Evolutionary conservation across 1,140 invertebrate species (phyloP).

Genomic region (Plutomurus gul): DNA sequence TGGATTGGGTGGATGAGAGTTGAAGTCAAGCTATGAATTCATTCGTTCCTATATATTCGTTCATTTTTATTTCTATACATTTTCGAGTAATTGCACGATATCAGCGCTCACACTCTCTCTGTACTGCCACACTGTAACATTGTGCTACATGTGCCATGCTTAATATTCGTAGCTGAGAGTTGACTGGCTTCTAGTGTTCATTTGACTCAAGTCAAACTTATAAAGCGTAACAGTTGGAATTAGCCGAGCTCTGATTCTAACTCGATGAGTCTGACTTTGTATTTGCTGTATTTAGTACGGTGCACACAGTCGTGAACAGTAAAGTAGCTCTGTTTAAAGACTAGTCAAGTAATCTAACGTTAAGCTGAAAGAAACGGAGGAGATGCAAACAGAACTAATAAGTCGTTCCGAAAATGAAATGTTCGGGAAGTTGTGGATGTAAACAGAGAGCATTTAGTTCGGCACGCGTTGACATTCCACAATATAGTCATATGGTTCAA

Average conservation of each 20-base stretch:
- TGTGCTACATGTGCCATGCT: too few species aligned
- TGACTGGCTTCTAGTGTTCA: not conserved
- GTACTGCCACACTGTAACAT: not conserved
- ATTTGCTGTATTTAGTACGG: not conserved
- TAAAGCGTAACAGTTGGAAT: slow-evolving; percentile 26
- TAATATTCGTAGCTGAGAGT: not conserved
- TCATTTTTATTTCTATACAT: too few species aligned
- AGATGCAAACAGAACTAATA: slow-evolving; percentile 32
- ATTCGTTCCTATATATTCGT: not conserved
- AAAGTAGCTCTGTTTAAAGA: slow-evolving; percentile 4
- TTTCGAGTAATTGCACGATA: not conserved
- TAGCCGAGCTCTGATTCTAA: too few species aligned
- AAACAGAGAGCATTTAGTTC: slow-evolving; percentile 42
- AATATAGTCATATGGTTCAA: slow-evolving; percentile 31
- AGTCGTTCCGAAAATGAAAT: slow-evolving; percentile 31
- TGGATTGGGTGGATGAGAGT: not conserved
- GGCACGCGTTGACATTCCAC: slow-evolving; percentile 52
- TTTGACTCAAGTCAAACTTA: slow-evolving; percentile 8
- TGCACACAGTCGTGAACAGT: not conserved
- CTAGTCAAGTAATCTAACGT: slow-evolving; percentile 25
- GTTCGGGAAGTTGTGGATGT: not conserved
- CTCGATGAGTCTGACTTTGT: not conserved
- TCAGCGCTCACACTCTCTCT: not conserved
- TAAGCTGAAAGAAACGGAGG: not conserved
- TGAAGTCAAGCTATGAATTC: not conserved